phyloP scores from a whole-genome alignment of 2,888 invertebrate species.

The Caenorhabditis plicata region DNA sequence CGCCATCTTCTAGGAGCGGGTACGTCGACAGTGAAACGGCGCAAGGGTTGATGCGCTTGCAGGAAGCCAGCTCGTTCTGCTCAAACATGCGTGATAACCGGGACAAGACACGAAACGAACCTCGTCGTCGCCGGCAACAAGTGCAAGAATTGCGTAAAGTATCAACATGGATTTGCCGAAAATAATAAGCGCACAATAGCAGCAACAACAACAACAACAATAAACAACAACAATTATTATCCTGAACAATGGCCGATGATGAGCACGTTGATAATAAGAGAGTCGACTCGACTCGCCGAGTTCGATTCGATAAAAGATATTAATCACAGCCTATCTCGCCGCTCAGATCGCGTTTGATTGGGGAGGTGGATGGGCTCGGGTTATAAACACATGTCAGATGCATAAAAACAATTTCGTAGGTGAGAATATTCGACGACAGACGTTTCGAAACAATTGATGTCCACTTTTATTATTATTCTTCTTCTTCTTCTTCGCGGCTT shows the following conservation, averaged over 20 bases:
- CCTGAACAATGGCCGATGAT: not conserved
- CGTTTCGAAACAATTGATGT: too few species aligned
- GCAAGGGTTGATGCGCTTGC: conserved; percentile 20
- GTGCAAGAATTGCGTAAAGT: conserved; percentile 10
- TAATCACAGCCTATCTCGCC: too few species aligned
- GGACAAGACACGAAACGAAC: too few species aligned
- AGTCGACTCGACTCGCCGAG: too few species aligned
- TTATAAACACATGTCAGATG: conserved; percentile 21
- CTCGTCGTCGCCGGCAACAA: conserved; percentile 8
- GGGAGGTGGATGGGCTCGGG: too few species aligned
- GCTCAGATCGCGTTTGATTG: too few species aligned
- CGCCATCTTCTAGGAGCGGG: conserved; percentile 25
- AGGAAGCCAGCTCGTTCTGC: too few species aligned
- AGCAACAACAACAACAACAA: not conserved
- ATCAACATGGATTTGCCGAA: too few species aligned
- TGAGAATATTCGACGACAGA: not conserved
- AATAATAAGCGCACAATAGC: conserved; percentile 12
- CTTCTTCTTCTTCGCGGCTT: too few species aligned
- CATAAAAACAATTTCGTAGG: conserved; percentile 27
- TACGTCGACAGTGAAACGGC: conserved; percentile 24
- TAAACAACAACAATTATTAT: too few species aligned
- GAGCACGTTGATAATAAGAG: too few species aligned
- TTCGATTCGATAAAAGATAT: conserved; percentile 14
- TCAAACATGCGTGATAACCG: conserved; percentile 11
- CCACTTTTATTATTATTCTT: too few species aligned